These are phyloP conservation scores for Lepidurus couesii DNA, from an alignment of 1,140 invertebrate genomes.

Conservation along the genomic window DNA sequence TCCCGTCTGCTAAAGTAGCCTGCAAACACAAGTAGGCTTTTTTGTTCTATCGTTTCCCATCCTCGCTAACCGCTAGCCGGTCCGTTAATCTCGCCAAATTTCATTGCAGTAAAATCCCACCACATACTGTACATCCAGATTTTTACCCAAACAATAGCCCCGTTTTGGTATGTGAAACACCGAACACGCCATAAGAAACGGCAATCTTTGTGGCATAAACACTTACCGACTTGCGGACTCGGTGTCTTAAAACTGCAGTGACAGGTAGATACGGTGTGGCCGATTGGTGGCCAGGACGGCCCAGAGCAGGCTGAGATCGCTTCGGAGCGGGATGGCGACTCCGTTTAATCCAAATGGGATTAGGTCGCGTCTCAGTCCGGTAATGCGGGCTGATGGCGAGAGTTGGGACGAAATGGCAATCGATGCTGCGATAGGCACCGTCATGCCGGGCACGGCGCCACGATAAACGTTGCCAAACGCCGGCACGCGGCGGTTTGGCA, in stretches of 20 bases:
- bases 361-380: neutral
- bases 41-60: no score
- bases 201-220: neutral
- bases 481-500: neutral
- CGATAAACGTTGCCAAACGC: constrained; percentile 6
- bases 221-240: constrained; percentile 8
- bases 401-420: neutral
- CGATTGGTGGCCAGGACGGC: neutral
- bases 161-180: neutral
- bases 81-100: no score
- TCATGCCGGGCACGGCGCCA: neutral
- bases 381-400: neutral
- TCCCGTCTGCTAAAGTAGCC: no score
- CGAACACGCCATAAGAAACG: neutral
- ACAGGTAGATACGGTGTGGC: neutral
- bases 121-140: neutral
- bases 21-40: no score
- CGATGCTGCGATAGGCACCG: neutral
- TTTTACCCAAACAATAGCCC: neutral
- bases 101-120: no score
- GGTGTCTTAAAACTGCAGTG: neutral
- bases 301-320: neutral
- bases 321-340: neutral
- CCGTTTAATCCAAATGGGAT: neutral
- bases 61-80: no score